Evolutionary conservation across 2,113 vertebrate species (phyloP).

Genomic region (Naja naja): DNA sequence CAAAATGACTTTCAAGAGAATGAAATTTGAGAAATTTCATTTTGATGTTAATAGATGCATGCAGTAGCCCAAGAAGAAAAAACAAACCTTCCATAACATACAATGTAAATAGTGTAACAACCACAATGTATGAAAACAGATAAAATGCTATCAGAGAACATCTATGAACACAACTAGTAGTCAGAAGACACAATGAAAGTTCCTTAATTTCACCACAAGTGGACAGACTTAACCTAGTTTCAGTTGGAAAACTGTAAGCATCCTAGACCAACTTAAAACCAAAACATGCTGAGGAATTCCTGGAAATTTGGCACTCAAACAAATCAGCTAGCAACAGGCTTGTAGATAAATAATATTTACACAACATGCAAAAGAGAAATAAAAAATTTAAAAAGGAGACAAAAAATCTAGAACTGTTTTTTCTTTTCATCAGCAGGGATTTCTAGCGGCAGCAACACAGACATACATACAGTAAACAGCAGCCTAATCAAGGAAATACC

Average conservation of each 20-base stretch:
- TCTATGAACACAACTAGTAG: too few species aligned
- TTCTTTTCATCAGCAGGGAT: too few species aligned
- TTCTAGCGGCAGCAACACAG: too few species aligned
- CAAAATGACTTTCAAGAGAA: background rate
- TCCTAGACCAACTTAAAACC: background rate
- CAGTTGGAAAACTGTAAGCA: background rate
- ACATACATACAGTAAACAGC: too few species aligned
- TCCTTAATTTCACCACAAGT: too few species aligned
- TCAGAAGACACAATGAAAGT: too few species aligned
- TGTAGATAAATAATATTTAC: background rate
- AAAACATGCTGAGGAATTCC: background rate
- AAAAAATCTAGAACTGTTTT: background rate
- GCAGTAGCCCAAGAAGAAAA: background rate
- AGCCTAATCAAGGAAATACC: too few species aligned
- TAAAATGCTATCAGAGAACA: background rate
- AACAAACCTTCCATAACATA: background rate
- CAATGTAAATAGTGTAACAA: background rate
- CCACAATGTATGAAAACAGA: background rate
- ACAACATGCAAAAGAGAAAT: background rate
- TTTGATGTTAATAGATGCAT: background rate
- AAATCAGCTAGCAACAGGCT: background rate
- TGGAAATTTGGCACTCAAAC: background rate
- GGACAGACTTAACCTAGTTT: background rate
- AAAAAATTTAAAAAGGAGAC: background rate
- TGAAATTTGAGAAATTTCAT: background rate